Evolutionary conservation across 2,113 vertebrate species (phyloP), one percentile per base, ranked within the genome.

Genomic region (Mionectes macconnelli): DNA sequence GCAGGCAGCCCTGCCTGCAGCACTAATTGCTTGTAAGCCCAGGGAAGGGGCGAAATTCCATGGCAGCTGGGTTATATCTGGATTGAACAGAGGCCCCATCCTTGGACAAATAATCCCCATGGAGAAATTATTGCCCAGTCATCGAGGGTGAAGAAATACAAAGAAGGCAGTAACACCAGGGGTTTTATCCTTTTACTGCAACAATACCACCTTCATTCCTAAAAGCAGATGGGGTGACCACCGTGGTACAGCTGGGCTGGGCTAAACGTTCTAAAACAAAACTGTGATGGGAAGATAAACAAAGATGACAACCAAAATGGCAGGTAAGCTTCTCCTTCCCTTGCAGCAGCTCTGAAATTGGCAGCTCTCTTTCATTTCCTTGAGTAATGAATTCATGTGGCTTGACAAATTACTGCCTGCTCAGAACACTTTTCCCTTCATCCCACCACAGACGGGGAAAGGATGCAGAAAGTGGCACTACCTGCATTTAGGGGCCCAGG

Each of bases 101-200:
- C 91, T 67, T 57, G 39, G 74, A 88, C 90, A 96, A 96, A 94
- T 83, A 93, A 94, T 92, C 69, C 95, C 91, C 2, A 1, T n/a
- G 77, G 93, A 96, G 87, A 94, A 95, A 97, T 89, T 73, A 93
- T 4, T 88, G 78, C 82, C 68, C 17, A 91, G 15, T 47, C 91
- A 91, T 59, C 78, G 79, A 83, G 91, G 67, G 63, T 85, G 84
- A 80, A 86, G 87, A 72, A 92, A 83, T 18, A 94, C 70, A 96
- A 95, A 96, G 96, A 37, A 79, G 45, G 67, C 3, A 52, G 75
- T 18, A 91, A 45, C 93, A 70, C 75, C 84, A 40, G 87, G 89
- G 77, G 52, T 35, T 93, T 96, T 83, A 91, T 93, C 70, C 90
- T 77, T 80, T 90, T 77, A 87, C 55, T 55, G 72, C 3, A 0